A percentile compares a stretch with the other conserved stretches of the same genome.
Conservation (phyloP, 2,888 invertebrate genomes). For the Spatulosminthurus flaviceps region DNA sequence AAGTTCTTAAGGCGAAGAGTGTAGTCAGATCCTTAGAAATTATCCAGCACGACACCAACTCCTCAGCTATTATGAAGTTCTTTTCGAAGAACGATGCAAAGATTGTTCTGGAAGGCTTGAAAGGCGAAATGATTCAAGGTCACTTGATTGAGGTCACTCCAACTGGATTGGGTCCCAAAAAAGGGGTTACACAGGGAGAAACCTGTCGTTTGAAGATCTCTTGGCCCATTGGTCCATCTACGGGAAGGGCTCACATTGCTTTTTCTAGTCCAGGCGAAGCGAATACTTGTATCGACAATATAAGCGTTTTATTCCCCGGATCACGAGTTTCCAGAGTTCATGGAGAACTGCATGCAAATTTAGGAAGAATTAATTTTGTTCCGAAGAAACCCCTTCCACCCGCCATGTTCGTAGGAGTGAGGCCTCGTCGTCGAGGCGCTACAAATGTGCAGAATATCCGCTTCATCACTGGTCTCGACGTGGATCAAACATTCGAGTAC, state of each 20-base stretch:
- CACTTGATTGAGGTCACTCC: neutral
- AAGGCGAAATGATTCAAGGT: neutral
- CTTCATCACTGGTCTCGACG: neutral
- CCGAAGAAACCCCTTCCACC: too few relatives aligned
- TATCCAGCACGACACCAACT: neutral
- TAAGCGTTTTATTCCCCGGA: neutral
- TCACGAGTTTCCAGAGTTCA: slow-evolving; percentile 7
- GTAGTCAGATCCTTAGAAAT: neutral
- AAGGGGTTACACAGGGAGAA: neutral
- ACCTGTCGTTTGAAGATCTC: slow-evolving; percentile 28
- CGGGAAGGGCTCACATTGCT: neutral
- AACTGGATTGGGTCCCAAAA: neutral
- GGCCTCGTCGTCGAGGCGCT: too few relatives aligned
- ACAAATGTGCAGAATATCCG: neutral
- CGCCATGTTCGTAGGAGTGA: too few relatives aligned
- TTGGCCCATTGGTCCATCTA: slow-evolving; percentile 24
- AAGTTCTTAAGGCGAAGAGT: too few relatives aligned
- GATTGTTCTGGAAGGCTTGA: neutral
- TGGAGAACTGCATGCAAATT: neutral
- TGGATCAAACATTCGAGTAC: neutral
- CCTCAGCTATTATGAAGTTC: slow-evolving; percentile 12
- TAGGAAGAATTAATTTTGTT: neutral
- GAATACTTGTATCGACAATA: neutral
- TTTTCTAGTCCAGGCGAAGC: slow-evolving; percentile 8
- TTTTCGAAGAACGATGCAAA: neutral